These are phyloP conservation scores for Cephus spinipes DNA, from an alignment of 2,888 invertebrate genomes.

Conservation along the genomic window DNA sequence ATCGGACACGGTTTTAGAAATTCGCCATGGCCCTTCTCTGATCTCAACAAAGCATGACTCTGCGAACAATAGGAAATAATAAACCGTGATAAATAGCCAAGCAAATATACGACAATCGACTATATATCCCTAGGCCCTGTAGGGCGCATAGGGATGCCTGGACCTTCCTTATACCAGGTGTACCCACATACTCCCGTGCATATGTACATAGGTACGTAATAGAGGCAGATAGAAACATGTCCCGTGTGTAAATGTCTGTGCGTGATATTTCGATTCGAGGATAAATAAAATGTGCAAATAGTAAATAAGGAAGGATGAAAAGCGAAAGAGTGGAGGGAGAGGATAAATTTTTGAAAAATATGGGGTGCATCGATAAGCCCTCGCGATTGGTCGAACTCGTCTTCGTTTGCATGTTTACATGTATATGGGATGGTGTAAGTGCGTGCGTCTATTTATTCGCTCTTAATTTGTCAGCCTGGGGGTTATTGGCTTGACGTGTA, in stretches of 20 bases:
- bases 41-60: slow-evolving; percentile 59
- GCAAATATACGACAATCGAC: slow-evolving; percentile 59
- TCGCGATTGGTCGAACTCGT: background rate
- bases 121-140: slow-evolving; percentile 11
- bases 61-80: slow-evolving; percentile 65
- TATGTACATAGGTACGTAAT: background rate
- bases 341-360: background rate
- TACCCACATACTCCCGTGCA: background rate
- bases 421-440: slow-evolving; percentile 31
- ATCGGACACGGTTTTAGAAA: slow-evolving; percentile 65
- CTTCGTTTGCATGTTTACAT: background rate
- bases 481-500: slow-evolving; percentile 12
- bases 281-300: slow-evolving; percentile 56
- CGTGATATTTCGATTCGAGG: slow-evolving; percentile 39
- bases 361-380: background rate
- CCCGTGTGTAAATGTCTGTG: background rate
- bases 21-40: slow-evolving; percentile 46
- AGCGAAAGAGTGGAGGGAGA: slow-evolving; percentile 7
- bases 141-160: slow-evolving; percentile 19
- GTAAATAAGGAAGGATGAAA: slow-evolving; percentile 14
- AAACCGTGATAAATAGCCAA: slow-evolving; percentile 67
- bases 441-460: slow-evolving; percentile 27
- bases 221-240: background rate
- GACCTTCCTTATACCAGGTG: slow-evolving; percentile 48
- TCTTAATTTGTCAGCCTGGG: slow-evolving; percentile 20